These are phyloP conservation scores for Tetanocera ferruginea DNA, from an alignment of 2,888 invertebrate genomes.

Conservation along the genomic window DNA sequence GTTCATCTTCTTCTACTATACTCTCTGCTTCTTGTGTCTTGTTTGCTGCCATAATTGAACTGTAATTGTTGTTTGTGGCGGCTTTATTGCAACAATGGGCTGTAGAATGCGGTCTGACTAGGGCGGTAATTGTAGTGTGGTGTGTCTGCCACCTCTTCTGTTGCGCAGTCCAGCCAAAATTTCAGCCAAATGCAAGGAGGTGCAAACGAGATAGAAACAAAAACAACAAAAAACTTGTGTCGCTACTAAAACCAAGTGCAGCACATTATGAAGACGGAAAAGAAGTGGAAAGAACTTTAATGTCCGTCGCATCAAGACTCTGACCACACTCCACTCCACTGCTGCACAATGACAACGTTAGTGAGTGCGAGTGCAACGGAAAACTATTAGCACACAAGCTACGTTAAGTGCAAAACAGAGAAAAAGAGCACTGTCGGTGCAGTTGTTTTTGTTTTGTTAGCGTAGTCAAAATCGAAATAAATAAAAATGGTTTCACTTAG, in stretches of 20 bases:
- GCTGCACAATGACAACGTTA: neutral
- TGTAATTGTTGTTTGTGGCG: too few relatives aligned
- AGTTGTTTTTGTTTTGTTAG: neutral
- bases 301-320: neutral
- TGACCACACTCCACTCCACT: neutral
- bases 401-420: slow-evolving; percentile 55
- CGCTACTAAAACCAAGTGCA: neutral
- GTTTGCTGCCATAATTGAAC: too few relatives aligned
- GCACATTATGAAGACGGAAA: neutral
- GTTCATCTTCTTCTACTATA: too few relatives aligned
- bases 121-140: too few relatives aligned
- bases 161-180: too few relatives aligned
- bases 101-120: too few relatives aligned
- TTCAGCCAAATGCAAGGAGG: neutral
- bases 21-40: too few relatives aligned
- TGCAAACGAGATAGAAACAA: slow-evolving; percentile 5
- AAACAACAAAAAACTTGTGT: neutral
- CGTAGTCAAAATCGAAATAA: slow-evolving; percentile 6
- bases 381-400: slow-evolving; percentile 61
- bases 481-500: slow-evolving; percentile 66
- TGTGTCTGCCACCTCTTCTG: too few relatives aligned
- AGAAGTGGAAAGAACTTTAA: neutral
- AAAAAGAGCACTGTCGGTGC: slow-evolving; percentile 27
- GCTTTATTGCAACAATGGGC: too few relatives aligned
- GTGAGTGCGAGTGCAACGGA: slow-evolving; percentile 56